Evolutionary conservation across 2,797 vertebrate genomes (phyloP).

Genomic region (Sandelia bainsii): DNA sequence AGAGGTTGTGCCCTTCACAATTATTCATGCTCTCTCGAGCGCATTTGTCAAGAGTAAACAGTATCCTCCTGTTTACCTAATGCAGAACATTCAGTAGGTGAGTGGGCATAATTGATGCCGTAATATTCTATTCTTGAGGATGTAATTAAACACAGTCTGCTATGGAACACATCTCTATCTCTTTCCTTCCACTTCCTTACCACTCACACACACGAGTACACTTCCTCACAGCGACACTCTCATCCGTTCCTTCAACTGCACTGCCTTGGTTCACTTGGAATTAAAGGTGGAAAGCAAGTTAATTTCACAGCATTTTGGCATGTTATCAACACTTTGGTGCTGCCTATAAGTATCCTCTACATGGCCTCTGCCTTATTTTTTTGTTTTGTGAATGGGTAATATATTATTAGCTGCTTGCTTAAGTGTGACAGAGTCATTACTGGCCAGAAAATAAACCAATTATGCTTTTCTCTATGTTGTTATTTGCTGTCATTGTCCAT

Average conservation of each 20-base stretch:
- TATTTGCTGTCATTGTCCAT: slow-evolving; percentile 38
- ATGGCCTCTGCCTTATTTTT: slow-evolving; percentile 32
- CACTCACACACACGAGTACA: slow-evolving; percentile 1
- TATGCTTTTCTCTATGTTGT: slow-evolving; percentile 33
- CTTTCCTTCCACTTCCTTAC: background rate
- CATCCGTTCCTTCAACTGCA: slow-evolving; percentile 23
- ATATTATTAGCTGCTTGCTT: slow-evolving; percentile 57
- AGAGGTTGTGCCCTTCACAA: slow-evolving; percentile 75
- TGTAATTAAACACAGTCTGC: slow-evolving; percentile 71
- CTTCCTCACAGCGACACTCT: slow-evolving; percentile 3
- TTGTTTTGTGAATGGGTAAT: slow-evolving; percentile 28
- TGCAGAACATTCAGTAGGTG: slow-evolving; percentile 65
- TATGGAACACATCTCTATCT: slow-evolving; percentile 53
- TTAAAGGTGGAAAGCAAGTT: slow-evolving; percentile 61
- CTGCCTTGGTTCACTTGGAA: slow-evolving; percentile 33
- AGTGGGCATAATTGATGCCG: slow-evolving; percentile 75
- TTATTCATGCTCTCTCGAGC: slow-evolving; percentile 72
- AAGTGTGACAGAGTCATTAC: slow-evolving; percentile 69
- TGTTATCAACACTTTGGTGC: slow-evolving; percentile 41
- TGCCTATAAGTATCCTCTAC: slow-evolving; percentile 11
- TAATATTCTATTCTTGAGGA: slow-evolving; percentile 67
- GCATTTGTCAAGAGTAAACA: slow-evolving; percentile 77
- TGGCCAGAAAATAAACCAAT: slow-evolving; percentile 62
- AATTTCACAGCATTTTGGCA: slow-evolving; percentile 71
- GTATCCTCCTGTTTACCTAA: slow-evolving; percentile 75